Evolutionary conservation across 2,113 vertebrate species (phyloP), one percentile per base, ranked within the genome.

Genomic region (Alethe castanea): DNA sequence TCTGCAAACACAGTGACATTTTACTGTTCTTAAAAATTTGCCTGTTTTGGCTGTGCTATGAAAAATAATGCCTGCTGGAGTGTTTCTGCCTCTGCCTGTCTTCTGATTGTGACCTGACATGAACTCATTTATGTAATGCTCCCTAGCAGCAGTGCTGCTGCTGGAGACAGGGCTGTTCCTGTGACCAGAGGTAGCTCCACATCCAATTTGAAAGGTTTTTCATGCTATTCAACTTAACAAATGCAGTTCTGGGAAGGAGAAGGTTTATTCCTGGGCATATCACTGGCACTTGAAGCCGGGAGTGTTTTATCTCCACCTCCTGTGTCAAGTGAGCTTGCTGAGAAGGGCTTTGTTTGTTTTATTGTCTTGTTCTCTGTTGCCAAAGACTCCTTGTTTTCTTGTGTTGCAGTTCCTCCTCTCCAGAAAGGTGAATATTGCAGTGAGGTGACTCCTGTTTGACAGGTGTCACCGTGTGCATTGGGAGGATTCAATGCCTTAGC

Each of bases 41-140:
- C 62, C 59, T 66, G 52, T 62, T 90, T 77, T 83, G 79, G 18
- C 59, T 80, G 44, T 72, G 71, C 61, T 67, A 50, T 59, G 54
- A 89, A 94, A 94, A 91, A 80, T 60, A 92, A 82, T 80, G 78
- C 70, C 62, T 79, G 23, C 86, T 85, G 61, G 70, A 92, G 87
- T 80, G 70, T 73, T 97, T 90, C 81, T 95, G 81, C 78, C 66
- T 96, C 61, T 86, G 88, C 87, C 62, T 56, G 19, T 87, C 84
- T 90, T 92, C 59, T 90, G 62, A 33, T 29, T 16, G 38, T 94
- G 93, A 59, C 94, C 95, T 26, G 22, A 44, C 26, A 18, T 50
- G 93, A 96, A 95, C 93, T 88, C 22, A 2, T 83, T 95, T 96
- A 96, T 82, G 60, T 96, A 96, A 96, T 36, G 29, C 48, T 83